Evolutionary conservation across 2,888 invertebrate genomes (phyloP).

Genomic region (Calliopum simillimum): DNA sequence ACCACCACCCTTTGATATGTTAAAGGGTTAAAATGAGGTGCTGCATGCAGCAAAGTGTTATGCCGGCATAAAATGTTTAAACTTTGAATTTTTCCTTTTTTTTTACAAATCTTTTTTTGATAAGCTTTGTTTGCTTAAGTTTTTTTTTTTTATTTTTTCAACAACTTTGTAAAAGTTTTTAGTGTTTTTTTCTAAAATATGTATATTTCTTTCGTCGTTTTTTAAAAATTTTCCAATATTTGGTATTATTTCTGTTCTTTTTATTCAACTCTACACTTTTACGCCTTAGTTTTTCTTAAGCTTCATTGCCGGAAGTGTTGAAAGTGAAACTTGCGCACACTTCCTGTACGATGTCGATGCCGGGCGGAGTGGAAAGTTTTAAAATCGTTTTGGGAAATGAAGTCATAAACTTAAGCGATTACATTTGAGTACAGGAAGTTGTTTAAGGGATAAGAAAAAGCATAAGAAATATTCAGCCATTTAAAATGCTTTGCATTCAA

Average conservation of each 20-base stretch:
- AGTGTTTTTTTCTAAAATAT: background rate
- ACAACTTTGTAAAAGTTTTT: constrained; percentile 9
- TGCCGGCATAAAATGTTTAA: background rate
- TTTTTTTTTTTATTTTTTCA: background rate
- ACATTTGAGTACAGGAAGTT: constrained; percentile 6
- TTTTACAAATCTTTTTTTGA: no score
- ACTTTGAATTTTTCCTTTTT: no score
- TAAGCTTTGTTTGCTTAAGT: background rate
- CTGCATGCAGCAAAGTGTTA: no score
- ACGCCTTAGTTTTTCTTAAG: background rate
- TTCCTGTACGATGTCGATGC: constrained; percentile 3
- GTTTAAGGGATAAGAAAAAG: background rate
- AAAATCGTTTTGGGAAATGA: constrained; percentile 28
- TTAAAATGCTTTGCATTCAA: background rate
- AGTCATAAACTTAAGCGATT: constrained; percentile 22
- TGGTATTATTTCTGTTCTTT: background rate
- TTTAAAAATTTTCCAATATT: background rate
- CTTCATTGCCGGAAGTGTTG: constrained; percentile 14
- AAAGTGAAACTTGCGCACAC: constrained; percentile 24
- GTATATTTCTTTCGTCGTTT: constrained; percentile 5
- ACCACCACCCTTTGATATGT: background rate
- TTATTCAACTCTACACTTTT: background rate
- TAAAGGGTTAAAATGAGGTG: no score
- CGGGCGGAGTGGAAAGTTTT: constrained; percentile 1
- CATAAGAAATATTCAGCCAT: background rate